These are phyloP conservation scores for Cephus nigrinus DNA, from an alignment of 2,888 invertebrate genomes.

Conservation along the genomic window DNA sequence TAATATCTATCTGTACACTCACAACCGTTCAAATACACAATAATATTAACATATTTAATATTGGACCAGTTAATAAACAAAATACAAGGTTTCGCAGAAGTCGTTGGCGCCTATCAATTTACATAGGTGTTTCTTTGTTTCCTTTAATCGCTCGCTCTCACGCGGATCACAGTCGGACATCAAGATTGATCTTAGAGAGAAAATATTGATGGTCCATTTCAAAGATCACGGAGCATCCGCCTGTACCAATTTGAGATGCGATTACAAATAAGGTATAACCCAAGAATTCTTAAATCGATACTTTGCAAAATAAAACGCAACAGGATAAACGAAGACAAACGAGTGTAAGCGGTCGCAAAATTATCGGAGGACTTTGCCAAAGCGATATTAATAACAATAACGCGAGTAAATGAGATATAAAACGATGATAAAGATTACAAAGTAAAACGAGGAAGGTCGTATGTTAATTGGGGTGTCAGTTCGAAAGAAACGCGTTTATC, in stretches of 20 bases:
- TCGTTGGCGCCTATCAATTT: neutral
- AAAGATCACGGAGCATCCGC: neutral
- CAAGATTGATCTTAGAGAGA: too few species aligned
- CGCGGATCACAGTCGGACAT: too few species aligned
- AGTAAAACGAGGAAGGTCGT: conserved; percentile 33
- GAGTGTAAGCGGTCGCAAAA: neutral
- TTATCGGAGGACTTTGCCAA: neutral
- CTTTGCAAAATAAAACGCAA: neutral
- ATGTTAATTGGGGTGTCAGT: conserved; percentile 15
- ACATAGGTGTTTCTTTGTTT: neutral
- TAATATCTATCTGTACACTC: conserved; percentile 62
- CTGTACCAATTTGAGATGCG: neutral
- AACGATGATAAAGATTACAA: conserved; percentile 22
- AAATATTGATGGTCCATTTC: neutral
- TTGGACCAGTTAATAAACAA: conserved; percentile 47
- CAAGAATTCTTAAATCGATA: neutral
- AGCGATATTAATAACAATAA: neutral
- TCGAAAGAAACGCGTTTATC: conserved; percentile 34
- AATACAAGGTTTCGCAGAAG: conserved; percentile 1
- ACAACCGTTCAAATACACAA: conserved; percentile 62
- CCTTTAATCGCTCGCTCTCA: neutral
- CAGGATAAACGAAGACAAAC: neutral
- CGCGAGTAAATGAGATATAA: conserved; percentile 14
- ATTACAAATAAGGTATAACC: neutral
- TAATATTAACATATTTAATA: conserved; percentile 63